phyloP scores from a whole-genome alignment of 2,888 invertebrate genomes.

The Ennomos fuscantarius region DNA sequence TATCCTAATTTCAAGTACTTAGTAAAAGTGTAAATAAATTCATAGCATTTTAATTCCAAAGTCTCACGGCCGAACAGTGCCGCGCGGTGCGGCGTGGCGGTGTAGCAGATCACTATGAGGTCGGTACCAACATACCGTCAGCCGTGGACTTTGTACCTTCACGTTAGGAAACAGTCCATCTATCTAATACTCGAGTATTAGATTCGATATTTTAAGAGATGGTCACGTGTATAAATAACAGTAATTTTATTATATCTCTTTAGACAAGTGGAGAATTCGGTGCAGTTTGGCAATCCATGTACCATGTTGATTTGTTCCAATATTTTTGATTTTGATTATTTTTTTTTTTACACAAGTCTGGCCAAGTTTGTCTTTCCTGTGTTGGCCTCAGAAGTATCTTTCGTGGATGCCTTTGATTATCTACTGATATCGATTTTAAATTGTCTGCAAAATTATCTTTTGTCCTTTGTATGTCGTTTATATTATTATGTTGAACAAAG shows the following conservation, averaged over 20 bases:
- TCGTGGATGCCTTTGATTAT: no score
- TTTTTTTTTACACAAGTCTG: not conserved
- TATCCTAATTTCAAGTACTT: no score
- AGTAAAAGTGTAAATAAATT: no score
- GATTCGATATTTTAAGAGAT: not conserved
- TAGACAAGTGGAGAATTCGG: conserved; percentile 19
- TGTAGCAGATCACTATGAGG: not conserved
- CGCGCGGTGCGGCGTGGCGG: conserved; percentile 1
- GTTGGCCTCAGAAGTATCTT: no score
- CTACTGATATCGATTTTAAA: no score
- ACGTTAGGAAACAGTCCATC: conserved; percentile 42
- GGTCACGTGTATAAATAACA: conserved; percentile 1
- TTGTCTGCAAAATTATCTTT: no score
- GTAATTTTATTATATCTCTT: conserved; percentile 6
- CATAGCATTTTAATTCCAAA: conserved; percentile 1
- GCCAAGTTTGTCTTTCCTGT: not conserved
- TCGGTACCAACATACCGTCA: conserved; percentile 8
- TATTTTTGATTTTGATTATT: not conserved
- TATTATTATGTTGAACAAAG: not conserved
- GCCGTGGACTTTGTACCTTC: conserved; percentile 47
- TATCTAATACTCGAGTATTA: conserved; percentile 35
- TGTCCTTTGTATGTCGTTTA: no score
- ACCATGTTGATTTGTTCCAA: no score
- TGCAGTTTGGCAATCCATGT: conserved; percentile 14
- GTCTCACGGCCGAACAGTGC: not conserved